Evolutionary conservation across 2,113 vertebrate genomes (phyloP).

Genomic region (Callipepla squamata): DNA sequence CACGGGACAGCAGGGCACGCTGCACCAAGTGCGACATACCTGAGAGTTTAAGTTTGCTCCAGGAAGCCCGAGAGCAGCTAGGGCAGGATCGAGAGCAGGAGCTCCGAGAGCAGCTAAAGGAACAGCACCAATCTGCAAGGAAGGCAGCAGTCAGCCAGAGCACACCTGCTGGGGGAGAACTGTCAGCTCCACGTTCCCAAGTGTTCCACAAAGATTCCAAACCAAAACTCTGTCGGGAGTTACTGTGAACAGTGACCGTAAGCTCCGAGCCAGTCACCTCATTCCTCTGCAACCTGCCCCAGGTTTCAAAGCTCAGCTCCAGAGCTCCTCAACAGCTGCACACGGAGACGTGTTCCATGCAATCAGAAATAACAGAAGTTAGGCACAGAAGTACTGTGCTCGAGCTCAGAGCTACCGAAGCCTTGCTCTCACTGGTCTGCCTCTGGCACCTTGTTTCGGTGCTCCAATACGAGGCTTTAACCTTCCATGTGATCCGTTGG

Average conservation of each 20-base stretch:
- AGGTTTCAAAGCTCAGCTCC: not conserved
- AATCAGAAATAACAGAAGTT: not conserved
- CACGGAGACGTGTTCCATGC: rapidly evolving
- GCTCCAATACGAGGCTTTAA: not conserved
- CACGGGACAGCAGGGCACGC: not conserved
- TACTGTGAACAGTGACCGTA: rapidly evolving
- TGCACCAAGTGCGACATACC: slow-evolving; percentile 62
- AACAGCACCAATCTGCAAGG: slow-evolving; percentile 91
- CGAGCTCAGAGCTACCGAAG: not conserved
- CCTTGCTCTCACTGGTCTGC: not conserved
- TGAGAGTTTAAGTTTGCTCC: slow-evolving; percentile 94
- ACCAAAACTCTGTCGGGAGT: not conserved
- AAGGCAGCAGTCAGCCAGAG: not conserved
- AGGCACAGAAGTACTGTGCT: not conserved
- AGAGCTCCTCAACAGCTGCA: not conserved
- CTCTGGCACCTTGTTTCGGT: not conserved
- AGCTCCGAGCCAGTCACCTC: not conserved
- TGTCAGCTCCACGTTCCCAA: rapidly evolving
- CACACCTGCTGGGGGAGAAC: too few relatives aligned
- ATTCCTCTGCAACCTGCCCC: not conserved
- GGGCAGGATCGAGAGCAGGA: slow-evolving; percentile 90
- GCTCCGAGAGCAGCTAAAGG: slow-evolving; percentile 91
- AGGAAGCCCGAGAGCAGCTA: slow-evolving; percentile 94
- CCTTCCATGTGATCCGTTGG: not conserved
- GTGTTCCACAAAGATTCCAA: not conserved